Conservation (phyloP, 2,797 vertebrate genomes). For the Sebastiscus albofasciatus region DNA sequence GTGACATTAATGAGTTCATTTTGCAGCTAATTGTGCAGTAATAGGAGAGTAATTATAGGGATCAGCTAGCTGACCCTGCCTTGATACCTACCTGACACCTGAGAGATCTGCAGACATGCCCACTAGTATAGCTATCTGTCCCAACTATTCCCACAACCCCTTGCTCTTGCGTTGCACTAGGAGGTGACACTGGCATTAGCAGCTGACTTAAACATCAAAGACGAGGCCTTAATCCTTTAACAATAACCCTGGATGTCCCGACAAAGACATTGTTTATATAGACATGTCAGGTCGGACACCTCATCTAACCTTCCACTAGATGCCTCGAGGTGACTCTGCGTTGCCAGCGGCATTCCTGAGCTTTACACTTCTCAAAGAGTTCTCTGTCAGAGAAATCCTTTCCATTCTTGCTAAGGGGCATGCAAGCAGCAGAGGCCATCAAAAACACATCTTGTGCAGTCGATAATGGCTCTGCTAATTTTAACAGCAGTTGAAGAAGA, state of each 20-base stretch:
- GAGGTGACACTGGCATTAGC: conserved; percentile 71
- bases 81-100: conserved; percentile 49
- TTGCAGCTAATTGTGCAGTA: conserved; percentile 59
- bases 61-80: conserved; percentile 38
- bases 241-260: conserved; percentile 78
- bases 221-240: conserved; percentile 79
- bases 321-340: conserved; percentile 67
- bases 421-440: conserved; percentile 12
- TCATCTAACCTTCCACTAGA: conserved; percentile 79
- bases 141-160: conserved; percentile 58
- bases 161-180: conserved; percentile 46
- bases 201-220: conserved; percentile 84
- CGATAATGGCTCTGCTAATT: neutral
- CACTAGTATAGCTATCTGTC: conserved; percentile 7
- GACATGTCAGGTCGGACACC: conserved; percentile 87
- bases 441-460: neutral
- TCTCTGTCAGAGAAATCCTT: conserved; percentile 33
- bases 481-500: conserved; percentile 4
- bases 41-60: conserved; percentile 60
- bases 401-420: conserved; percentile 27
- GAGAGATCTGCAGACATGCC: conserved; percentile 37
- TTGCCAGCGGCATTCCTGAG: conserved; percentile 55
- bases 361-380: conserved; percentile 42
- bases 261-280: conserved; percentile 85
- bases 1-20: conserved; percentile 54